Base-by-base conservation (phyloP, 2,113 vertebrate species). In the Corvus hawaiiensis region DNA sequence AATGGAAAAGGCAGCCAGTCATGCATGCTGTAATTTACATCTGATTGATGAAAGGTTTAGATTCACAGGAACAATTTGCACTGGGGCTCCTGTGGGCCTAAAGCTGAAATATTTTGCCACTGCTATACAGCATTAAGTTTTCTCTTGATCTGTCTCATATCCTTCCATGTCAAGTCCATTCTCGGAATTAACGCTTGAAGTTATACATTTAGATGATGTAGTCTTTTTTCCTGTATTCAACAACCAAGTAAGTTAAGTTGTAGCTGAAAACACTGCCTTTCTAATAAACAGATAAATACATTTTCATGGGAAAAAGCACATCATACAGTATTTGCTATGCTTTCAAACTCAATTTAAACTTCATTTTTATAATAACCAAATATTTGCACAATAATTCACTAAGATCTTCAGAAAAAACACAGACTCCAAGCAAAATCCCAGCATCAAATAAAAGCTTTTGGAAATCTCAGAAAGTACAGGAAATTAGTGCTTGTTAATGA, bases 21-120 rank as follows among this genome's bases (percentile, higher is more conserved):
- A 96, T 97, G 97, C 97, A 86, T 97, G 77, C 92, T 96, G 84
- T 95, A 96, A 98, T 98, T 98, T 98, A 97, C 97, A 97, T 98
- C 96, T 98, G 97, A 98, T 98, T 98, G 98, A 98, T 98, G 96
- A 98, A 98, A 95, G 95, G 94, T 97, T 98, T 97, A 97, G 97
- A 97, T 98, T 97, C 96, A 96, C 96, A 97, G 98, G 97, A 98
- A 97, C 94, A 98, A 98, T 98, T 98, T 98, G 79, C 96, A 95
- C 95, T 95, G 94, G 91, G 94, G 95, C 71, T 98, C 97, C 94
- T 97, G 55, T 96, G 96, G 95, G 93, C 89, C 96, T 96, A 93
- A 97, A 96, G 94, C 48, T 87, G 95, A 96, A 96, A 97, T 92
- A 98, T 96, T 95, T 96, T 97, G 82, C 97, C 69, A 91, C 58